Evolutionary conservation across 2,113 vertebrate genomes (phyloP).

Genomic region (Notechis scutatus): DNA sequence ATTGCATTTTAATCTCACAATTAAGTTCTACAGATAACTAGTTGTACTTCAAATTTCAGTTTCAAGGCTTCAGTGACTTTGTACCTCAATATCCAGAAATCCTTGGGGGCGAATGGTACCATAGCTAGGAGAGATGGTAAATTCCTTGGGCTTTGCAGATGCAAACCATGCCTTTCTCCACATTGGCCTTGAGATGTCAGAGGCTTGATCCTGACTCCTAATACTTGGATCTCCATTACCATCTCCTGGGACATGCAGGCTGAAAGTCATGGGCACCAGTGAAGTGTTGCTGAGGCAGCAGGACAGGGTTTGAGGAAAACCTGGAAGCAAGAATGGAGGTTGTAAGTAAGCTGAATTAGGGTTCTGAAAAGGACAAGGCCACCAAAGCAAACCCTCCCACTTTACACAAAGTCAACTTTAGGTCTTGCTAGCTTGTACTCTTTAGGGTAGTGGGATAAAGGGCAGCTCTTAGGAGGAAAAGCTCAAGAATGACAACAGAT

Average conservation of each 20-base stretch:
- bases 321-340: constrained; percentile 53
- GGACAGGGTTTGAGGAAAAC: constrained; percentile 73
- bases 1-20: neutral
- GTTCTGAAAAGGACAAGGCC: neutral
- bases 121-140: constrained; percentile 67
- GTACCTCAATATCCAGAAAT: constrained; percentile 73
- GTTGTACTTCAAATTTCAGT: neutral
- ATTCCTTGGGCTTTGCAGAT: constrained; percentile 68
- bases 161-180: constrained; percentile 50
- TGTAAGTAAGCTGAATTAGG: neutral
- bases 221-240: constrained; percentile 68
- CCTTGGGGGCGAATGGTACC: constrained; percentile 70
- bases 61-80: neutral
- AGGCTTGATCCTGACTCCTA: constrained; percentile 49
- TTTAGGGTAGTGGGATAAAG: neutral
- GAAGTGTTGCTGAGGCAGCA: constrained; percentile 81
- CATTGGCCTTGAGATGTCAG: neutral
- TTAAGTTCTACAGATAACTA: neutral
- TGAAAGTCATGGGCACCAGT: constrained; percentile 78
- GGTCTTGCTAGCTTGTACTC: neutral
- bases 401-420: neutral
- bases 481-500: neutral
- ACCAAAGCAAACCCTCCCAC: neutral
- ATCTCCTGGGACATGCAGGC: constrained; percentile 75
- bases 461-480: neutral